Conservation (phyloP, 2,113 vertebrate genomes). For the Microcebus tavaratra region DNA sequence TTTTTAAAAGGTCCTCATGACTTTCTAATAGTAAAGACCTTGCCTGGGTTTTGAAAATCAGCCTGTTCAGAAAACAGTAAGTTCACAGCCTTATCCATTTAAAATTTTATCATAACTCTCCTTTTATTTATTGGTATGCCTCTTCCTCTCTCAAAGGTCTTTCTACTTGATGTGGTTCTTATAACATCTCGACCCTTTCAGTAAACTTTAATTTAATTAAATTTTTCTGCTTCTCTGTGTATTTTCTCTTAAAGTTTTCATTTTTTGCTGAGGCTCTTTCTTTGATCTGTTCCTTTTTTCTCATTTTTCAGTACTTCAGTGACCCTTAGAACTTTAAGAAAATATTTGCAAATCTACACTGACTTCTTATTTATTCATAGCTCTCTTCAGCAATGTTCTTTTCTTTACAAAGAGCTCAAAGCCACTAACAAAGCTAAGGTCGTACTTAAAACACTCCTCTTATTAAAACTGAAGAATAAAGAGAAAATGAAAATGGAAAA, state of each 20-base stretch:
- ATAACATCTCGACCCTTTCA: background rate
- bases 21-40: conserved; percentile 50
- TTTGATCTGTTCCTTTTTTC: conserved; percentile 8
- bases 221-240: conserved; percentile 4
- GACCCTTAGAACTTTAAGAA: conserved; percentile 40
- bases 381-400: background rate
- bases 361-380: conserved; percentile 42
- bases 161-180: background rate
- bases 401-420: conserved; percentile 51
- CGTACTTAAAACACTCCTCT: conserved; percentile 15
- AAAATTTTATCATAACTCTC: background rate
- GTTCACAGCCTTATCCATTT: background rate
- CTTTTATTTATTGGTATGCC: background rate
- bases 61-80: conserved; percentile 50
- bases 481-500: background rate
- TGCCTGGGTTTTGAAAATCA: conserved; percentile 45
- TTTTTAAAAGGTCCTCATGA: conserved; percentile 43
- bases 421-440: conserved; percentile 13
- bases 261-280: background rate
- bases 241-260: conserved; percentile 34
- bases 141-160: background rate
- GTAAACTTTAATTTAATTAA: conserved; percentile 32
- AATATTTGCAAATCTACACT: conserved; percentile 55
- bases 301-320: conserved; percentile 15
- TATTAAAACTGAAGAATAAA: background rate